Base-by-base conservation (phyloP, 1,140 invertebrate species). In the Ganaspis sp. region DNA sequence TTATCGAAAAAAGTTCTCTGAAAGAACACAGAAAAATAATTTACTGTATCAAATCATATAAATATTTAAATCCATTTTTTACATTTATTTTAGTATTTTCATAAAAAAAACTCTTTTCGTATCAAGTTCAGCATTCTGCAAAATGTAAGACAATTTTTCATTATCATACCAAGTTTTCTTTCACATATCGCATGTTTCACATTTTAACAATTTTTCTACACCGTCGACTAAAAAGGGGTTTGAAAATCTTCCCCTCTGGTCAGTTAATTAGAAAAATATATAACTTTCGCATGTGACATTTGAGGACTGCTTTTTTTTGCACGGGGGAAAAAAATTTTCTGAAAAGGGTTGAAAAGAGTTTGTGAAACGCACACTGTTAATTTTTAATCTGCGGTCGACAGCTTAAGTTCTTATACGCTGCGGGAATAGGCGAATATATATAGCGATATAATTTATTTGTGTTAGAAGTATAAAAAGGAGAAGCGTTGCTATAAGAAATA, bases 401-500 rank as follows among this genome's bases (percentile, higher is more conserved):
- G 54, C 54, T 64, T 64, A 29, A 64, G 54, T 64, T 11, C 21
- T 26, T 64, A 26, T 64, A 12, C 19, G 21, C 12, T 5, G 9
- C 9, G 21, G 21, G 29, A 64, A 26, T 3, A n/a, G n/a, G n/a
- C 4, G 15, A 45, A 45, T n/a, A 45, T 45, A 45, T n/a, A 45
- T 45, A 11, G 42, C 42, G 15, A 45, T 26, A 64, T 64, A 64
- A 64, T 23, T 23, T 58, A 58, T 58, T 19, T 23, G 19, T 23
- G 19, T 0, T 8, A 23, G 21, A 21, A 1, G 23, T 58, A 58
- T 42, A 42, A 42, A 23, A 58, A 58, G 53, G 53, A 80, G 78
- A 77, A 77, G 73, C 75, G 74, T 69, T 49, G 42, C 37, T 45
- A 73, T n/a, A n/a, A 77, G 69, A 70, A 80, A 77, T 80, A 74